phyloP scores from a whole-genome alignment of 1,140 invertebrate genomes.

The Nylanderia fulva region DNA sequence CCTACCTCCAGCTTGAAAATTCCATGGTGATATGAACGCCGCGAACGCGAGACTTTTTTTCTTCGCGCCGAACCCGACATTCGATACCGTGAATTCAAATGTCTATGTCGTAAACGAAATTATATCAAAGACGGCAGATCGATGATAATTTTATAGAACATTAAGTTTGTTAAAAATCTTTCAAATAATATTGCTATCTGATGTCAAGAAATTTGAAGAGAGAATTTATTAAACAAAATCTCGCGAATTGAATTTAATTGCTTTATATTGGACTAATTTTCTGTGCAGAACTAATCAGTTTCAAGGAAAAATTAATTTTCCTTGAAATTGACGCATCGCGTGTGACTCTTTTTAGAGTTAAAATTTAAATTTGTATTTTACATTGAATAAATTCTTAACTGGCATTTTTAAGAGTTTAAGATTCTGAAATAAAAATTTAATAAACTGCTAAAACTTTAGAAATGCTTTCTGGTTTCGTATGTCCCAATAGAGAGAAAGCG shows the following conservation, averaged over 20 bases:
- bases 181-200: not conserved
- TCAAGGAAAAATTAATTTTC: too few relatives aligned
- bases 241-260: too few relatives aligned
- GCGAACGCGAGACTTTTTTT: conserved; percentile 11
- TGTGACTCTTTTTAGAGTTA: too few relatives aligned
- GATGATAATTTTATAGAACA: too few relatives aligned
- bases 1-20: conserved; percentile 43
- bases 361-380: too few relatives aligned
- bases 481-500: too few relatives aligned
- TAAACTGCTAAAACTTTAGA: not conserved
- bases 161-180: too few relatives aligned
- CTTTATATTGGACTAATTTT: too few relatives aligned
- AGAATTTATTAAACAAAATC: too few relatives aligned
- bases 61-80: not conserved
- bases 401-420: not conserved
- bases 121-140: not conserved
- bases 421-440: not conserved
- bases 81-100: not conserved
- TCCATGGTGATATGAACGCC: conserved; percentile 46
- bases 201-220: not conserved
- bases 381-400: too few relatives aligned
- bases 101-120: not conserved
- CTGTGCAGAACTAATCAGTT: too few relatives aligned
- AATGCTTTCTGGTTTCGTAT: not conserved
- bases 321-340: too few relatives aligned